Percentiles rank a stretch among this genome's conserved stretches.
Evolutionary conservation across 92 coral and sea anemone species (phyloP).

Genomic region (Epizoanthus fatuus): DNA sequence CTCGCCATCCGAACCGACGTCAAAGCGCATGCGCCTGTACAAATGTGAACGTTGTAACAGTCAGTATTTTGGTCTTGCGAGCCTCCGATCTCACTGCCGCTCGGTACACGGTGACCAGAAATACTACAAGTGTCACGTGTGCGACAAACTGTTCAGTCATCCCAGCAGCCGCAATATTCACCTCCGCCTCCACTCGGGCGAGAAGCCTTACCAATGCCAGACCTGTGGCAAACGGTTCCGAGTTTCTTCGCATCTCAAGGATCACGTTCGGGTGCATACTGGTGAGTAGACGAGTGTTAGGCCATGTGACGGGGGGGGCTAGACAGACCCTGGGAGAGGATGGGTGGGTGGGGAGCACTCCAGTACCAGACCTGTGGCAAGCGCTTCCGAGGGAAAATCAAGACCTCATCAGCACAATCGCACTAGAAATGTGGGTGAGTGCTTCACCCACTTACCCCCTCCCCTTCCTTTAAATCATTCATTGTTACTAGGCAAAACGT

Average conservation of each 20-base stretch:
- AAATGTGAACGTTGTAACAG: constrained; percentile 91
- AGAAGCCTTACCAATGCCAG: constrained; percentile 93
- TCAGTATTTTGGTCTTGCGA: constrained; percentile 79
- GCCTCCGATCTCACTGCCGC: constrained; percentile 86
- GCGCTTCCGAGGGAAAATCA: no score
- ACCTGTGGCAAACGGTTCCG: constrained; percentile 96
- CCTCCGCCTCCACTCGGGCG: constrained; percentile 95
- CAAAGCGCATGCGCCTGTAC: constrained; percentile 76
- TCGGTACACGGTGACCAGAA: constrained; percentile 92
- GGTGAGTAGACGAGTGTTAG: constrained; percentile 57
- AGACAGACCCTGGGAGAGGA: no score
- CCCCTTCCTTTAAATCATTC: not conserved
- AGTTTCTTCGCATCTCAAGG: constrained; percentile 96
- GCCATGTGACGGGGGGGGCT: not conserved
- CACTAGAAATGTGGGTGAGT: not conserved
- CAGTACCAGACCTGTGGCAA: no score
- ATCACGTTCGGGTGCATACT: constrained; percentile 96
- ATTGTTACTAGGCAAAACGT: not conserved
- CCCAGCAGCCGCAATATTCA: constrained; percentile 98
- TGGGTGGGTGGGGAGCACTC: no score
- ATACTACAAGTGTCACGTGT: constrained; percentile 95
- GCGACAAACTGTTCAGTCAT: constrained; percentile 92
- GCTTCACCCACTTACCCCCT: no score
- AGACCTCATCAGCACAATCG: no score
- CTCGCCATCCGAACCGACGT: constrained; percentile 10